Conservation (phyloP, 2,113 vertebrate species). For the Irena cyanogastra region DNA sequence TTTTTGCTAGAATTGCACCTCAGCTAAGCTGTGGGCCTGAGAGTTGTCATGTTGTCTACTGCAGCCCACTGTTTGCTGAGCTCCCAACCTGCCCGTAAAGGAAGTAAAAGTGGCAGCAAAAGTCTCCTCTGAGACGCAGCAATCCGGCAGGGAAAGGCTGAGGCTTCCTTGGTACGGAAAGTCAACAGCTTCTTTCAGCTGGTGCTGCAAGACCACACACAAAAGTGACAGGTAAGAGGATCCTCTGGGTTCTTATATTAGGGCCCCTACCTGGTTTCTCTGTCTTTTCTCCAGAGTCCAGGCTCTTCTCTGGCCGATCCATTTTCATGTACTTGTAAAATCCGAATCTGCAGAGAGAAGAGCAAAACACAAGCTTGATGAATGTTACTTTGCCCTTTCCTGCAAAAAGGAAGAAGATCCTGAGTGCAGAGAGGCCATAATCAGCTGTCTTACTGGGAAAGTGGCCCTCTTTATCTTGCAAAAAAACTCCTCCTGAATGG, state of each 20-base stretch:
- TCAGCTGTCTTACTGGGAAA: neutral
- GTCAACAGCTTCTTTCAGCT: neutral
- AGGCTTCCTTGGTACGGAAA: neutral
- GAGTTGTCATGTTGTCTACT: accelerated
- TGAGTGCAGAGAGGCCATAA: neutral
- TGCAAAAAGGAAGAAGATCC: neutral
- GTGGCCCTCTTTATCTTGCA: neutral
- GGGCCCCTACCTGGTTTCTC: slow-evolving; percentile 59
- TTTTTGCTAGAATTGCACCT: neutral
- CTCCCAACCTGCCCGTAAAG: neutral
- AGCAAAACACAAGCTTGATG: neutral
- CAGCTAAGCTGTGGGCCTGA: neutral
- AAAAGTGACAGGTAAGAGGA: neutral
- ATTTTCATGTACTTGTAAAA: slow-evolving; percentile 80
- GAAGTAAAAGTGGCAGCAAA: neutral
- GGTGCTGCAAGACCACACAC: neutral
- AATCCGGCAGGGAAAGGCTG: neutral
- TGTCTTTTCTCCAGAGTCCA: slow-evolving; percentile 13
- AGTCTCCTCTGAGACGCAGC: neutral
- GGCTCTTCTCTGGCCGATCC: slow-evolving; percentile 56
- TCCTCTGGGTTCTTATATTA: neutral
- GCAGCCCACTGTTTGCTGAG: neutral
- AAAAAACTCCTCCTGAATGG: neutral
- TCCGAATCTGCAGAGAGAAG: slow-evolving; percentile 63
- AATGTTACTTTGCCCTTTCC: neutral